Evolutionary conservation across 2,888 invertebrate species (phyloP).

Genomic region (Erebia aethiops): DNA sequence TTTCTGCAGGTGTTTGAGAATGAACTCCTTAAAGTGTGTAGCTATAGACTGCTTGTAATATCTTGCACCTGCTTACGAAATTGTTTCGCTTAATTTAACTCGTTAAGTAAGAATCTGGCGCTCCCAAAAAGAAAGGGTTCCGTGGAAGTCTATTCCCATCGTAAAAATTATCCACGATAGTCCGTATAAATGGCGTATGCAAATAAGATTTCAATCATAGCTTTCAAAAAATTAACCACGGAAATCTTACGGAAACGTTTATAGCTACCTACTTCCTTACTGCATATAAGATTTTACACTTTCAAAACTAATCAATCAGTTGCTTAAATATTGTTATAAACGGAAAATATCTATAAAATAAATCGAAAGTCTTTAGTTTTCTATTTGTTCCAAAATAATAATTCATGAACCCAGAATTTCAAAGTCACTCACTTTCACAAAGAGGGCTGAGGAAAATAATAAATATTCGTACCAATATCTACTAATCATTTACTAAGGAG

Average conservation of each 20-base stretch:
- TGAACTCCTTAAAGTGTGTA: constrained; percentile 2
- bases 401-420: too few relatives aligned
- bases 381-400: too few relatives aligned
- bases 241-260: constrained; percentile 12
- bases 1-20: constrained; percentile 17
- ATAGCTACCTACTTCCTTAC: constrained; percentile 9
- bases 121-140: background rate
- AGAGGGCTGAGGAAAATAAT: too few relatives aligned
- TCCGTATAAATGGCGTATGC: background rate
- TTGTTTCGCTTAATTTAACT: constrained; percentile 9
- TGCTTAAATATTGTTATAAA: background rate
- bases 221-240: constrained; percentile 13
- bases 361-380: too few relatives aligned
- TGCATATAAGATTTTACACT: constrained; percentile 4
- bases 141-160: background rate
- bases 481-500: too few relatives aligned
- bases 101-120: background rate
- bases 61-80: constrained; percentile 24
- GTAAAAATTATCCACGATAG: background rate
- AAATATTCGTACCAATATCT: too few relatives aligned
- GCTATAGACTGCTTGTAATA: constrained; percentile 6
- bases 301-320: constrained; percentile 6
- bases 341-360: background rate
- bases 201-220: background rate
- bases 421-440: too few relatives aligned